phyloP scores from a whole-genome alignment of 2,888 invertebrate genomes.

The Coleophora deauratella region DNA sequence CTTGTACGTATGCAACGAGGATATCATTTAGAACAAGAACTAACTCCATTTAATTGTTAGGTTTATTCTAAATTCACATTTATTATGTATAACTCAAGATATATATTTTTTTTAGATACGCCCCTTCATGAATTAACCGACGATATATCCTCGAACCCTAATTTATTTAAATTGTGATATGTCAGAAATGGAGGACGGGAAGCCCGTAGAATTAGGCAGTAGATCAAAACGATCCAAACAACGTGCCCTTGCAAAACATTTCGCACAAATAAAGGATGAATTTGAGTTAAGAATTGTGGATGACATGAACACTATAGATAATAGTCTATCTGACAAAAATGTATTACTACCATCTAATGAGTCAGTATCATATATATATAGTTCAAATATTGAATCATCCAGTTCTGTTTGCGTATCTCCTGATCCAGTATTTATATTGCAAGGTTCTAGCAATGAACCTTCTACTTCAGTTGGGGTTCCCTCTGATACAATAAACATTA shows the following conservation, averaged over 20 bases:
- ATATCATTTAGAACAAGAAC: too few species aligned
- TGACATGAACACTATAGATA: background rate
- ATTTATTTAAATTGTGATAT: too few species aligned
- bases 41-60: too few species aligned
- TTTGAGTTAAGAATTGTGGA: background rate
- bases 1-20: too few species aligned
- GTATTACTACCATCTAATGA: background rate
- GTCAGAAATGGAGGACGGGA: constrained; percentile 8
- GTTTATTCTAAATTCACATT: too few species aligned
- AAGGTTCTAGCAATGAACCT: background rate
- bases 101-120: too few species aligned
- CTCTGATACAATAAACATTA: constrained; percentile 1
- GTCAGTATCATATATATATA: background rate
- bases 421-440: background rate
- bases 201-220: constrained; percentile 4
- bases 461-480: background rate
- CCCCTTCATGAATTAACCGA: too few species aligned
- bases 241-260: background rate
- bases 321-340: background rate
- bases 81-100: too few species aligned
- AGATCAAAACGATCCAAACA: background rate
- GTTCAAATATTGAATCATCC: background rate
- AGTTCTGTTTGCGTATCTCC: background rate
- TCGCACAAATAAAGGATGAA: constrained; percentile 2
- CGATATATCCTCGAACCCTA: too few species aligned